phyloP scores from a whole-genome alignment of 37 sponge, comb jelly and placozoan genomes.

The Oopsacas minuta region DNA sequence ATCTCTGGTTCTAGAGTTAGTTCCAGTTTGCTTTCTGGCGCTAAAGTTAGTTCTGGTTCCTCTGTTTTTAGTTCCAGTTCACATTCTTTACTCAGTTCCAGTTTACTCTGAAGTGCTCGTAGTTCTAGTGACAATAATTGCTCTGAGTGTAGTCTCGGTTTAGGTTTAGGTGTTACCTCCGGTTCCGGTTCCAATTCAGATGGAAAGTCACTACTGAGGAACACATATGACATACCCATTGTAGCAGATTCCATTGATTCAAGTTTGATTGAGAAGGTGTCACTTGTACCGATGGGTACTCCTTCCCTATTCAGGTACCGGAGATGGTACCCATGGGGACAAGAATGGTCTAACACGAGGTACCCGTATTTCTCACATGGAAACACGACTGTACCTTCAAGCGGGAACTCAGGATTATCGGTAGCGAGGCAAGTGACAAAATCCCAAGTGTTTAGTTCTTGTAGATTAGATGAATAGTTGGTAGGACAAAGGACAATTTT shows the following conservation, averaged over 20 bases:
- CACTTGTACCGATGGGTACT: neutral
- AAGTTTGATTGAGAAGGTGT: neutral
- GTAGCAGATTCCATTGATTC: neutral
- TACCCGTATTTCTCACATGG: conserved; percentile 3
- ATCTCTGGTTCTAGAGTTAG: neutral
- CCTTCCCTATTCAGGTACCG: neutral
- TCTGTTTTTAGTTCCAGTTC: neutral
- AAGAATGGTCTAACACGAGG: neutral
- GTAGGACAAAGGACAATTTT: neutral
- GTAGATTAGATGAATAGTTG: neutral
- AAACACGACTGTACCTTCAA: neutral
- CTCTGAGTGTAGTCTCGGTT: neutral
- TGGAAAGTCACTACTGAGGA: neutral
- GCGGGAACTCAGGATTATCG: neutral
- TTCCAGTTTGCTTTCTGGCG: neutral
- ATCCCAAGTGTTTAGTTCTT: conserved; percentile 10
- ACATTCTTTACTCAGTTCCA: neutral
- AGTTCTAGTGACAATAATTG: neutral
- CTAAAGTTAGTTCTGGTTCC: neutral
- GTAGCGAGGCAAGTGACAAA: neutral
- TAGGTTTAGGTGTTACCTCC: neutral
- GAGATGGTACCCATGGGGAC: neutral
- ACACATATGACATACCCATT: neutral
- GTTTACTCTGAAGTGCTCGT: neutral
- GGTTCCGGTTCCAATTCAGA: neutral